Conservation (phyloP, 2,113 vertebrate genomes). For the Anser cygnoides region DNA sequence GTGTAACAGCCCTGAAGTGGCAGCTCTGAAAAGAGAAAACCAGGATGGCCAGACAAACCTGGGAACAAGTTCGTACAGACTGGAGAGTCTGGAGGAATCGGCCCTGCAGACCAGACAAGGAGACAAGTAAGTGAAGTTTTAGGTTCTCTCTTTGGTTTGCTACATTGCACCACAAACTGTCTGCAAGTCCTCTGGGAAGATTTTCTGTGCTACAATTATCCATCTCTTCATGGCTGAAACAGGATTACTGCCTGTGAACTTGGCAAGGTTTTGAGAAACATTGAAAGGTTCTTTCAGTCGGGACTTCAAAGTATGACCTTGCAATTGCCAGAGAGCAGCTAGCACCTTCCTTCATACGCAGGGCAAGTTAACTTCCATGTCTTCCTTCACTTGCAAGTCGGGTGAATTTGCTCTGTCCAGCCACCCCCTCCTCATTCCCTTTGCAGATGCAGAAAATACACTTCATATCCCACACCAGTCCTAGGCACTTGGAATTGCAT, state of each 20-base stretch:
- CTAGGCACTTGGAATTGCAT: neutral
- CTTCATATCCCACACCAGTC: neutral
- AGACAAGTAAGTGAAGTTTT: neutral
- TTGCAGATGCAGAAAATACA: neutral
- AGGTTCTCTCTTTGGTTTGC: neutral
- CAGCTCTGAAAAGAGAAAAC: neutral
- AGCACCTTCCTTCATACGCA: neutral
- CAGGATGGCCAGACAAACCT: neutral
- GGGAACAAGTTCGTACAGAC: neutral
- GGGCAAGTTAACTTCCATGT: neutral
- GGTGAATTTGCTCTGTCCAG: neutral
- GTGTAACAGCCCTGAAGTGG: neutral
- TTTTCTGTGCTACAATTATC: neutral
- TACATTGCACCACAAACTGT: neutral
- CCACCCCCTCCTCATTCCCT: neutral
- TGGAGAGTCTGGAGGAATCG: neutral
- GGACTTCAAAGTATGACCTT: neutral
- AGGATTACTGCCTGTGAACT: neutral
- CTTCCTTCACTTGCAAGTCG: neutral
- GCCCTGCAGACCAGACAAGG: neutral
- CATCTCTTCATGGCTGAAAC: neutral
- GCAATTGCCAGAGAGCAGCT: neutral
- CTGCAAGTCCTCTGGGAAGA: neutral
- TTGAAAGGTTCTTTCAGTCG: neutral
- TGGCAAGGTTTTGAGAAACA: neutral